phyloP scores from a whole-genome alignment of 2,888 invertebrate genomes.

The Aporophyla nigra region DNA sequence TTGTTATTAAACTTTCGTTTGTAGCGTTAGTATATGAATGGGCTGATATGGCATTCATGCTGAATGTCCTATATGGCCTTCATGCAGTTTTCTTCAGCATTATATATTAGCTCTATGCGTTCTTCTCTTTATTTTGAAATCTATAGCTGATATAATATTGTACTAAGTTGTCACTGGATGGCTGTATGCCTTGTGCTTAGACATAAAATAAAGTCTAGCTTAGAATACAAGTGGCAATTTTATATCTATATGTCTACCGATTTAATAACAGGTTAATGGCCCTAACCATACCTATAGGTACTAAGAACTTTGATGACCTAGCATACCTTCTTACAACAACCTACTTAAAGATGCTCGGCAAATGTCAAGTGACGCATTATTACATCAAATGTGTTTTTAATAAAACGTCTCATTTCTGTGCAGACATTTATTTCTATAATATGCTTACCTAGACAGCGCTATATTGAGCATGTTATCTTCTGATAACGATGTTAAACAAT shows the following conservation, averaged over 20 bases:
- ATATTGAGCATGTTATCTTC: slow-evolving; percentile 50
- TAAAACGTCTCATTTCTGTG: slow-evolving; percentile 18
- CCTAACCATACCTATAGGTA: slow-evolving; percentile 4
- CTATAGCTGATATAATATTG: neutral
- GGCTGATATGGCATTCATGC: neutral
- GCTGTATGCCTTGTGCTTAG: neutral
- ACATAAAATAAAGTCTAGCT: neutral
- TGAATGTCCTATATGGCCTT: neutral
- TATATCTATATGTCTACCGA: neutral
- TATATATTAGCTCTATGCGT: neutral
- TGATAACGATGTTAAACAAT: slow-evolving; percentile 51
- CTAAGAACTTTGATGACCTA: slow-evolving; percentile 19
- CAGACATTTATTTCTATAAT: slow-evolving; percentile 36
- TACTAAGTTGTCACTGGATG: neutral
- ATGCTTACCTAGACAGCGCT: slow-evolving; percentile 32
- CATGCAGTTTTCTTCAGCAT: too few species aligned
- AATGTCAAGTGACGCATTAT: slow-evolving; percentile 25
- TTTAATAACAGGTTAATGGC: slow-evolving; percentile 28
- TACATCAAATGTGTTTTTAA: slow-evolving; percentile 39
- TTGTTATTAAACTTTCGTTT: neutral
- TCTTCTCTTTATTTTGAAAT: neutral
- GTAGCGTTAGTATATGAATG: neutral
- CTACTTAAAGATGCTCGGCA: slow-evolving; percentile 20
- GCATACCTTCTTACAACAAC: slow-evolving; percentile 3
- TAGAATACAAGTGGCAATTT: neutral